Evolutionary conservation across 2,113 vertebrate genomes (phyloP).

Genomic region (Mesembrinibis cayennensis): DNA sequence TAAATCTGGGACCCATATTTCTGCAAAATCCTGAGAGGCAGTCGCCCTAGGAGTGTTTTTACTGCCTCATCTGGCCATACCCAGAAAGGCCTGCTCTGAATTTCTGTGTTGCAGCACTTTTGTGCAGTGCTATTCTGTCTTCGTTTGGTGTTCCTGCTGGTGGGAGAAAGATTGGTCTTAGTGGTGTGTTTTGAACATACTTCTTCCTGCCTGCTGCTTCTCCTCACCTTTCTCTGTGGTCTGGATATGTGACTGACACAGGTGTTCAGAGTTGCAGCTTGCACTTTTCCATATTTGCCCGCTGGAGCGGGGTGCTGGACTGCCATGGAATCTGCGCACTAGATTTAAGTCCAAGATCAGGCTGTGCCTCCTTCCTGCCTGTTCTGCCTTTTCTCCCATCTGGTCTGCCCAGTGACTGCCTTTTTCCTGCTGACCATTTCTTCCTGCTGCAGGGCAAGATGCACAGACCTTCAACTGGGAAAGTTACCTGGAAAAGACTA

Average conservation of each 20-base stretch:
- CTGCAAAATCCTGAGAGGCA: neutral
- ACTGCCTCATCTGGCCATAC: neutral
- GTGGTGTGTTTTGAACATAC: neutral
- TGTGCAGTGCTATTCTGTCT: neutral
- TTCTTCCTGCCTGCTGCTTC: neutral
- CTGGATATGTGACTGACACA: neutral
- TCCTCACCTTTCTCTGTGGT: neutral
- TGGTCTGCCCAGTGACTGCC: neutral
- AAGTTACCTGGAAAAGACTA: slow-evolving; percentile 83
- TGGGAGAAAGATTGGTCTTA: neutral
- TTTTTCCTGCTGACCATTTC: neutral
- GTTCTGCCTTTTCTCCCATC: neutral
- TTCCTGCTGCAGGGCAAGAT: slow-evolving; percentile 77
- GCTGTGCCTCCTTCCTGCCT: neutral
- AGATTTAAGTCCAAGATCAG: neutral
- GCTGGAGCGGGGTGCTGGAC: neutral
- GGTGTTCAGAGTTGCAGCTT: neutral
- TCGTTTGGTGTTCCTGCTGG: neutral
- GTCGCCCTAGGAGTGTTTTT: neutral
- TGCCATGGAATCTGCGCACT: neutral
- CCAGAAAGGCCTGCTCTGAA: neutral
- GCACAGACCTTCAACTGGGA: slow-evolving; percentile 84
- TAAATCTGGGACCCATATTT: neutral
- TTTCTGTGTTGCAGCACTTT: neutral
- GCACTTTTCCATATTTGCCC: neutral